Evolutionary conservation across 2,113 vertebrate genomes (phyloP), one percentile per base, ranked within the genome.

Genomic region (Atherinomorus stipes): DNA sequence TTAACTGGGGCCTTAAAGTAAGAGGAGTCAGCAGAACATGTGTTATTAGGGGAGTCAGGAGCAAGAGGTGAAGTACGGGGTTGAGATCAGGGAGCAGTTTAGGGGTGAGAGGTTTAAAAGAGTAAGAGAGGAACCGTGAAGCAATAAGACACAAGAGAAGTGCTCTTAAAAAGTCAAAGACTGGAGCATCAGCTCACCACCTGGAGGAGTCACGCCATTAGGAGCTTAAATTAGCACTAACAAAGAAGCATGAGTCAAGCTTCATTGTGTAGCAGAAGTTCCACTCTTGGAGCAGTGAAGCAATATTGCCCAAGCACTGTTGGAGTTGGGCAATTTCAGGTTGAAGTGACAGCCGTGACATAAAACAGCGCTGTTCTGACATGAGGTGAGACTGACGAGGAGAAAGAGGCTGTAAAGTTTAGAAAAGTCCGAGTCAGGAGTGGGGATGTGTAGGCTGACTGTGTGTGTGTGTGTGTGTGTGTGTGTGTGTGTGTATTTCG

Each of bases 11-110:
- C 44, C 81, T 63, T 78, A 66, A 71, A 76, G 59, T 13, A 53
- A 71, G 76, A 83, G 74, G 47, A 68, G 62, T 67, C 75, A 74
- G 61, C 57, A 44, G 77, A 68, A 57, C 73, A 58, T 45, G 12
- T 47, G 66, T 69, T 58, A 69, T 81, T 59, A 42, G 40, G 40
- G 61, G 70, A 64, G 28, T 54, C 21, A 22, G 54, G 78, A 68
- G 67, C 2, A 63, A 67, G 71, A 76, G 72, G 81, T 84, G 76
- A 80, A 76, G 70, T 78, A 80, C 84, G 74, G 49, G 64, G 64
- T 57, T 59, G 31, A 75, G 76, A 63, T 57, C 15, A 56, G 58
- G 53, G 53, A 64, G 40, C 75, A 57, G 12, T 49, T 34, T 40
- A 28, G 66, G 61, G 56, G 18, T 34, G 19, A 67, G 31, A 28